These are phyloP conservation scores for Lethrus apterus DNA, from an alignment of 1,140 invertebrate species.

Conservation along the genomic window DNA sequence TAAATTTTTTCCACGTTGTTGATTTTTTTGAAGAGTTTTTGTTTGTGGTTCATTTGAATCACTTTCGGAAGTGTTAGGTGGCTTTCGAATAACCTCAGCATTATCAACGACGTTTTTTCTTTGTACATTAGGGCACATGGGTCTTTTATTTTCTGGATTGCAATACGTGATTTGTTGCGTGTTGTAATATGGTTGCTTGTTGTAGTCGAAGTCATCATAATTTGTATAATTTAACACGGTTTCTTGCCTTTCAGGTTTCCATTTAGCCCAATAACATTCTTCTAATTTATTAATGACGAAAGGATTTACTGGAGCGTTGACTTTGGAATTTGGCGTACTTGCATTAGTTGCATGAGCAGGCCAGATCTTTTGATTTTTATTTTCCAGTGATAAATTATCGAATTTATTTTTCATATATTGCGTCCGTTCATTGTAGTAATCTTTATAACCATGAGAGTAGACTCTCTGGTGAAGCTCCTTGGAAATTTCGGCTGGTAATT, in stretches of 20 bases:
- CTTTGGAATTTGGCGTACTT: background rate
- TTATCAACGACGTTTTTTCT: no score
- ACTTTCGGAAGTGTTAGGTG: no score
- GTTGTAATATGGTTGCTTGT: no score
- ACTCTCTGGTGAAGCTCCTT: slow-evolving; percentile 4
- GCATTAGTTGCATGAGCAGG: background rate
- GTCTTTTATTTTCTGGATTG: no score
- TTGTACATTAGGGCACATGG: no score
- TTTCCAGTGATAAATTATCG: slow-evolving; percentile 2
- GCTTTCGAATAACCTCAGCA: no score
- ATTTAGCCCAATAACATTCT: slow-evolving; percentile 37
- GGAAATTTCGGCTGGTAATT: slow-evolving; percentile 2
- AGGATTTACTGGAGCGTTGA: background rate
- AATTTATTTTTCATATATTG: background rate
- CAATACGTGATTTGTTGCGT: no score
- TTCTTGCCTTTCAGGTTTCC: slow-evolving; percentile 30
- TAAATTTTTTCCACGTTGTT: no score
- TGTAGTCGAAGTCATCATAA: no score
- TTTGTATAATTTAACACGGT: no score
- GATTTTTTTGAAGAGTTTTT: no score
- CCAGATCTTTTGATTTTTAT: background rate
- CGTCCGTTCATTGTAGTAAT: background rate
- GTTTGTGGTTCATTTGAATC: no score
- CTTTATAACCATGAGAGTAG: background rate
- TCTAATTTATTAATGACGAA: slow-evolving; percentile 27